Percentiles rank a stretch among this genome's conserved stretches.
phyloP scores from a whole-genome alignment of 35 echinoderm and acorn worm genomes.

The Diadema setosum region DNA sequence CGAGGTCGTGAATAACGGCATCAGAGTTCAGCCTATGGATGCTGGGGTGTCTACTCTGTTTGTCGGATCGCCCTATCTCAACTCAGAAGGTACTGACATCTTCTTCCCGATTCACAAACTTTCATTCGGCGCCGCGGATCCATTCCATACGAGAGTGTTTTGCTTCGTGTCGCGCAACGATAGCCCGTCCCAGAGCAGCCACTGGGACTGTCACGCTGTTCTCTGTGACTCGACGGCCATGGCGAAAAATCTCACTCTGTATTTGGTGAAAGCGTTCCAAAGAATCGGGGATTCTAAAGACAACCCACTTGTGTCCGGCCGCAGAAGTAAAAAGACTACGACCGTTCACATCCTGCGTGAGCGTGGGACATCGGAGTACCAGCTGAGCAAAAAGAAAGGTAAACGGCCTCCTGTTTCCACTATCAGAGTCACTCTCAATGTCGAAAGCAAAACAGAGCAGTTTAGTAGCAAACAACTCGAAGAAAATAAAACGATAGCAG shows the following conservation, averaged over 20 bases:
- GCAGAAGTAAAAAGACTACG: neutral
- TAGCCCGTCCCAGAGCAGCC: neutral
- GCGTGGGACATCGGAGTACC: constrained; percentile 27
- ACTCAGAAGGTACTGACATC: neutral
- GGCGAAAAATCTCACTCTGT: constrained; percentile 66
- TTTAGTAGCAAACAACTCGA: neutral
- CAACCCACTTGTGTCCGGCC: neutral
- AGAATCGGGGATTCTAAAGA: constrained; percentile 20
- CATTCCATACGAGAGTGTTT: constrained; percentile 52
- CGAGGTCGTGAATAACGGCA: constrained; percentile 11
- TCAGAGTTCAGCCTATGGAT: neutral
- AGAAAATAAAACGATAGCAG: constrained; percentile 13
- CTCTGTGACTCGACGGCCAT: constrained; percentile 70
- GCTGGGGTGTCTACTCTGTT: neutral
- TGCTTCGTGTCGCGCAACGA: constrained; percentile 53
- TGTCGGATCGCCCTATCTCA: neutral
- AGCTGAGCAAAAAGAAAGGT: neutral
- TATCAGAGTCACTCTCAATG: constrained; percentile 60
- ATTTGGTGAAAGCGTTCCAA: constrained; percentile 76
- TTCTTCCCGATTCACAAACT: constrained; percentile 55
- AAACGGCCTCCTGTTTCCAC: constrained; percentile 46
- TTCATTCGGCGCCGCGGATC: constrained; percentile 75
- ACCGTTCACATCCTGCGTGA: constrained; percentile 59
- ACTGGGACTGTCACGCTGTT: constrained; percentile 83
- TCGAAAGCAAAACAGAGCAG: constrained; percentile 25